A percentile compares a stretch with the other conserved stretches of the same genome.
These are phyloP conservation scores for Solenopsis invicta DNA, from an alignment of 1,140 invertebrate species.

Conservation along the genomic window DNA sequence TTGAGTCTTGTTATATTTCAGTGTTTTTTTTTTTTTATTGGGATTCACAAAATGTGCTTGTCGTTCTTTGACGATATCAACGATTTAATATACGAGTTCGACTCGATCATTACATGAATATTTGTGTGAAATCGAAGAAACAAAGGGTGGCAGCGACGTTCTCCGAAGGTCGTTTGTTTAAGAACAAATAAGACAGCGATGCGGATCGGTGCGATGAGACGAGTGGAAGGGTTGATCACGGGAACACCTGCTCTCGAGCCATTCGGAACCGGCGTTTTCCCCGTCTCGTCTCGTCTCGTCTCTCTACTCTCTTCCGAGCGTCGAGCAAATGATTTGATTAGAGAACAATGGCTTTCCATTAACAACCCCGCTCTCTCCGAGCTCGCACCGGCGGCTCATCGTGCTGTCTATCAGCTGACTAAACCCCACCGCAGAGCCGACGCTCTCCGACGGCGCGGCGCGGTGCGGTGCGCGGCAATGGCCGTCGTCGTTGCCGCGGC, in stretches of 20 bases:
- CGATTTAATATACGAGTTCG: neutral
- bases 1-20: too few species aligned
- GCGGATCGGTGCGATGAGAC: conserved; percentile 30
- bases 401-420: conserved; percentile 84
- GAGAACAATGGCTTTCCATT: conserved; percentile 87
- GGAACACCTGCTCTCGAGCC: conserved; percentile 68
- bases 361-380: conserved; percentile 77
- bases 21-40: too few species aligned
- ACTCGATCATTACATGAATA: neutral
- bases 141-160: conserved; percentile 29
- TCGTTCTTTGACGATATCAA: neutral
- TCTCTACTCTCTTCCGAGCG: conserved; percentile 74
- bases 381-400: conserved; percentile 63
- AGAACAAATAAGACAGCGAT: conserved; percentile 57
- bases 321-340: conserved; percentile 86
- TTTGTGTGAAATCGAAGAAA: conserved; percentile 7
- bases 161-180: conserved; percentile 18
- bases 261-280: conserved; percentile 48
- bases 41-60: neutral
- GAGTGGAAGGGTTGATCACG: conserved; percentile 57
- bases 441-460: conserved; percentile 42
- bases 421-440: conserved; percentile 48
- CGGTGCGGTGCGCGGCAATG: conserved; percentile 19
- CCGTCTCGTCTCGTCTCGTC: conserved; percentile 37
- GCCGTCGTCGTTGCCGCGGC: conserved; percentile 31